These are phyloP conservation scores for Zaprionus tsacasi DNA, from an alignment of 1,140 invertebrate genomes.

Conservation along the genomic window DNA sequence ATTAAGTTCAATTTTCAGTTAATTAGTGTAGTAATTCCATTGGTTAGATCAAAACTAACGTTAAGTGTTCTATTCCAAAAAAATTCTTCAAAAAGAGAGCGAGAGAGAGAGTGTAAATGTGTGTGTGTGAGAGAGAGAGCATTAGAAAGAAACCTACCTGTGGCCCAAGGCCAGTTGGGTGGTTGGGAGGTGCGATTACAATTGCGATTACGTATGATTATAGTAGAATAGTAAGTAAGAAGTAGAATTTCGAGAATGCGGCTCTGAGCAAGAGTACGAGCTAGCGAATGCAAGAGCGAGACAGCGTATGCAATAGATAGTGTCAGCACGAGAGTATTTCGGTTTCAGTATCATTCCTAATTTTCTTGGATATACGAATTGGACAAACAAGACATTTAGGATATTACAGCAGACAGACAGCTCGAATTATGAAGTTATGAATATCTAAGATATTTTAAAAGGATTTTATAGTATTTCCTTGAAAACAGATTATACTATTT, in stretches of 20 bases:
- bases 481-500: no score
- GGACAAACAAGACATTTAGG: background rate
- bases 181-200: conserved; percentile 17
- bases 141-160: conserved; percentile 71
- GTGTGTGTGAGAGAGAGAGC: conserved; percentile 16
- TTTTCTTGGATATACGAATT: no score
- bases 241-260: conserved; percentile 28
- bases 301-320: conserved; percentile 65
- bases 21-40: background rate
- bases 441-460: no score
- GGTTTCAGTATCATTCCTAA: conserved; percentile 19
- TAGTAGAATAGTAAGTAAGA: conserved; percentile 17
- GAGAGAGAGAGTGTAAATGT: conserved; percentile 14
- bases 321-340: conserved; percentile 51
- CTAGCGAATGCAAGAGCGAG: conserved; percentile 72
- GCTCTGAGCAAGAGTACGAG: conserved; percentile 64
- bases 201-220: conserved; percentile 34
- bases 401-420: background rate
- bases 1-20: background rate
- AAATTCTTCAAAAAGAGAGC: conserved; percentile 9
- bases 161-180: conserved; percentile 31
- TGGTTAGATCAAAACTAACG: background rate
- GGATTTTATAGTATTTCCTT: no score
- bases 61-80: conserved; percentile 23
- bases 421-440: no score